A percentile compares a stretch with the other conserved stretches of the same genome.
Evolutionary conservation across 1,140 invertebrate species (phyloP).

Genomic region (Helicorthomorpha holstii): DNA sequence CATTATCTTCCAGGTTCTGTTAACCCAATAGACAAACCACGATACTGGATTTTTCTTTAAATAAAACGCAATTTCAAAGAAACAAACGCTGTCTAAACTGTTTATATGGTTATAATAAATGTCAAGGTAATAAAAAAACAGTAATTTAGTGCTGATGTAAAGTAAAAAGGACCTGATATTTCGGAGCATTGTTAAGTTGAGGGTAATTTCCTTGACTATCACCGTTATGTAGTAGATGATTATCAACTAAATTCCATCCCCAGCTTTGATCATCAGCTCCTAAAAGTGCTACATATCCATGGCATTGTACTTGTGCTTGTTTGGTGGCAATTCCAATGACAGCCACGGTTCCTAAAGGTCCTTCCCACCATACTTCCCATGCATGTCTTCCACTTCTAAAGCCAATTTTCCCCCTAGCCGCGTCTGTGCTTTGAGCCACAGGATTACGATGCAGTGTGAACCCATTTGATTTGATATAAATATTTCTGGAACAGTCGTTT

Average conservation of each 20-base stretch:
- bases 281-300: conserved; percentile 84
- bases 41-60: too few relatives aligned
- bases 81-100: too few relatives aligned
- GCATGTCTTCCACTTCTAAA: conserved; percentile 85
- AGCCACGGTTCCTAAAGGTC: conserved; percentile 86
- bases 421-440: conserved; percentile 96
- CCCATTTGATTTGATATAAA: conserved; percentile 91
- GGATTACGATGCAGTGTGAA: conserved; percentile 96
- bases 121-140: too few relatives aligned
- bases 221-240: conserved; percentile 91
- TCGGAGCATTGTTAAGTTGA: conserved; percentile 86
- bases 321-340: conserved; percentile 91
- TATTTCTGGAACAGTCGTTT: conserved; percentile 88
- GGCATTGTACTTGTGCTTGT: conserved; percentile 70
- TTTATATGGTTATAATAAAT: too few relatives aligned
- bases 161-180: conserved; percentile 99
- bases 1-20: too few relatives aligned
- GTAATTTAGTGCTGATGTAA: too few relatives aligned
- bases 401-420: conserved; percentile 80
- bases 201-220: conserved; percentile 92
- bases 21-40: too few relatives aligned
- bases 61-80: too few relatives aligned
- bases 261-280: conserved; percentile 93
- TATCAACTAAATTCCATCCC: conserved; percentile 99
- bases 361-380: conserved; percentile 99